Evolutionary conservation across 2,888 invertebrate species (phyloP), one percentile per base, ranked within the genome.

Genomic region (Zelleria hepariella): DNA sequence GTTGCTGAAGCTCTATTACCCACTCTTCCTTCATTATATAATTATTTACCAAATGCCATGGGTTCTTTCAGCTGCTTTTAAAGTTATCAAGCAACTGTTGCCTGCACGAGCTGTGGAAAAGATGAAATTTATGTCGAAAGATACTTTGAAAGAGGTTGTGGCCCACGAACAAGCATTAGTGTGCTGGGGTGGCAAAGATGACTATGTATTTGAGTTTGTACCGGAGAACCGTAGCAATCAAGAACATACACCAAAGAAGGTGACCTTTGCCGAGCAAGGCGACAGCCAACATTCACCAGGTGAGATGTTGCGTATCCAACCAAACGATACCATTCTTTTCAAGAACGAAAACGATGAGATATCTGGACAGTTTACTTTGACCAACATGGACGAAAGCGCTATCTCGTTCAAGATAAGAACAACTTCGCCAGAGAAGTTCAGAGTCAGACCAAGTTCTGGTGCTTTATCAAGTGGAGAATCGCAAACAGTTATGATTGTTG

Each of bases 21-120:
- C 98, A 0, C 92, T 92, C 76, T 93, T 94, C 71, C 81, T 96
- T 63, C 97, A 96, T 70, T 96, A 96, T 73, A 96, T 98, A 65
- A 86, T 98, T 42, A 94, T 98, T 59, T 96, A 91, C 77, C 97
- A 98, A 76, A 95, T 98, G 95, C 96, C 98, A 0, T 98, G 98
- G 98, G 92, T 98, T 0, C 81, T 98, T 62, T 96, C 94, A 71
- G 96, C 98, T 64, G 96, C 96, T 0, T 98, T 98, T 82, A 97
- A 95, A 84, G 91, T 98, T 52, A 94, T 98, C 7, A 98, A 97
- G 80, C 89, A 93, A 0, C 91, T 97, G 87, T 78, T 98, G 59
- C 97, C 97, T 2, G 93, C 96, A 0, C 95, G 95, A 78, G 97
- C 96, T 10, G 94, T 96, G 21, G 94, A 96, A 71, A 93, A 94